These are phyloP conservation scores for Bradypodion ventrale DNA, from an alignment of 2,797 vertebrate species.

Conservation along the genomic window DNA sequence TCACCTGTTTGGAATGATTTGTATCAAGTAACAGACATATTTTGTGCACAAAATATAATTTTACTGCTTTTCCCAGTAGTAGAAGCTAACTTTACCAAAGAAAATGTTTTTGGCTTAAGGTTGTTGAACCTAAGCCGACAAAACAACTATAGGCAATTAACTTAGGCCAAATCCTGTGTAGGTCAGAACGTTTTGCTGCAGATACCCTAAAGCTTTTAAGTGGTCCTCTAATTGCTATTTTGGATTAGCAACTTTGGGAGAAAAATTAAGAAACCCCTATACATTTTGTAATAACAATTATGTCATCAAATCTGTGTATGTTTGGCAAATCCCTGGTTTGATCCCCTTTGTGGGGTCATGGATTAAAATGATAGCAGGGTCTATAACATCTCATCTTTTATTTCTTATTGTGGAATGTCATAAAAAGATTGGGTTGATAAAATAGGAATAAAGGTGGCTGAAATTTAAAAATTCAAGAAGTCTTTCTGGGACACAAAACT, in stretches of 20 bases:
- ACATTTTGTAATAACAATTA: not conserved
- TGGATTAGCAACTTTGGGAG: slow-evolving; percentile 27
- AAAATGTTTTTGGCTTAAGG: slow-evolving; percentile 35
- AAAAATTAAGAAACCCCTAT: not conserved
- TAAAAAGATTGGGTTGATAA: not conserved
- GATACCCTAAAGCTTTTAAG: not conserved
- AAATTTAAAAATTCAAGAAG: slow-evolving; percentile 14
- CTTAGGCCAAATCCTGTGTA: not conserved
- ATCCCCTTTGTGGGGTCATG: slow-evolving; percentile 15
- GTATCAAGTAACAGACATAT: not conserved
- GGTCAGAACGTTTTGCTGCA: not conserved
- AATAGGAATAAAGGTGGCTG: slow-evolving; percentile 26
- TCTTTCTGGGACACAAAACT: not conserved
- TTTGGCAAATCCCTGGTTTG: slow-evolving; percentile 18
- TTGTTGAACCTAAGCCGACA: not conserved
- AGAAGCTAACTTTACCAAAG: not conserved
- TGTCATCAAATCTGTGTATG: slow-evolving; percentile 28
- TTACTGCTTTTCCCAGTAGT: not conserved
- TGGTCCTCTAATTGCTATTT: slow-evolving; percentile 15
- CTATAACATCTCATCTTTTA: slow-evolving; percentile 37
- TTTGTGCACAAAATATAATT: not conserved
- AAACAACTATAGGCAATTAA: slow-evolving; percentile 18
- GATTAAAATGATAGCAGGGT: slow-evolving; percentile 35
- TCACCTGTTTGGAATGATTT: not conserved
- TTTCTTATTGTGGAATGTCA: slow-evolving; percentile 26